A percentile compares a stretch with the other conserved stretches of the same genome.
phyloP scores from a whole-genome alignment of 2,888 invertebrate genomes.

The Anoncus sp. region DNA sequence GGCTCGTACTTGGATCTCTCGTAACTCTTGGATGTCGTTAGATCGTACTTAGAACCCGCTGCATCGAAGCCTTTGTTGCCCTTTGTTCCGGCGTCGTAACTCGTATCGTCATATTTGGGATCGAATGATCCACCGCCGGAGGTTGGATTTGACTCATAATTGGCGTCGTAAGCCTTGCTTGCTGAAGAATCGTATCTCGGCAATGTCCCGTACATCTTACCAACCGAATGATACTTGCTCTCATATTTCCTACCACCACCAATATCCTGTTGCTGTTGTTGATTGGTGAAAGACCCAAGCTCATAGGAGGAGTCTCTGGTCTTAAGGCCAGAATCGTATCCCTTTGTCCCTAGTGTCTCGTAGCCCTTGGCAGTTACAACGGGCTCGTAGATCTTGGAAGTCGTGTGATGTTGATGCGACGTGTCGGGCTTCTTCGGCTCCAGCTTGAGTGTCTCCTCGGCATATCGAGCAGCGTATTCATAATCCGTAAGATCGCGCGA shows the following conservation, averaged over 20 bases:
- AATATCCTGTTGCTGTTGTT: constrained; percentile 68
- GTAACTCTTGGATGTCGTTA: constrained; percentile 80
- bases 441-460: constrained; percentile 79
- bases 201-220: constrained; percentile 80
- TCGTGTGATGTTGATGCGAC: constrained; percentile 69
- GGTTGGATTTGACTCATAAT: constrained; percentile 68
- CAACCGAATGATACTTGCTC: constrained; percentile 76
- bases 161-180: constrained; percentile 67
- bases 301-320: constrained; percentile 80
- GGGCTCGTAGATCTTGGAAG: constrained; percentile 76
- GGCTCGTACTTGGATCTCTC: constrained; percentile 79
- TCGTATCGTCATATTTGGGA: constrained; percentile 68
- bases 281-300: constrained; percentile 72
- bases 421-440: constrained; percentile 78
- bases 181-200: constrained; percentile 76
- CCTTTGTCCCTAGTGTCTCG: constrained; percentile 68
- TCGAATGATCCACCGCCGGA: constrained; percentile 62
- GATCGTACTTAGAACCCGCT: constrained; percentile 77
- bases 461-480: constrained; percentile 79
- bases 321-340: constrained; percentile 81
- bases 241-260: constrained; percentile 70
- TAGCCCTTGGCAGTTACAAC: constrained; percentile 77
- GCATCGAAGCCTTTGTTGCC: constrained; percentile 69
- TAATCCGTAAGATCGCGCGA: constrained; percentile 80
- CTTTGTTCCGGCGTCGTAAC: constrained; percentile 70